Base-by-base conservation (phyloP, 2,888 invertebrate genomes). In the Cataglyphis cursor region DNA sequence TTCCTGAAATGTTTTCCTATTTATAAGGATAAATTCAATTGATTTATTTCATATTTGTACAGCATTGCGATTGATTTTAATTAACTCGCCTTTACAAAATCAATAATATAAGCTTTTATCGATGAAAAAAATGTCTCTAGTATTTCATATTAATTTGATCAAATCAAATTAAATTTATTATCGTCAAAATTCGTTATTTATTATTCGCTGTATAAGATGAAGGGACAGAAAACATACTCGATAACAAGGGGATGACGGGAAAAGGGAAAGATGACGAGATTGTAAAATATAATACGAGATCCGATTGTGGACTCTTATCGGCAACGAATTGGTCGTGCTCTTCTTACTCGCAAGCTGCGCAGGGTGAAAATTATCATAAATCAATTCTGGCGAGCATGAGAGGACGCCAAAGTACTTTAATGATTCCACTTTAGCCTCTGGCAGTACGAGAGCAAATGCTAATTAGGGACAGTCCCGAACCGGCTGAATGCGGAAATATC, bases 311-410 rank as follows among this genome's bases (percentile, higher is more conserved):
- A 70, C 12, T 80, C 59, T 80, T 78, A 59, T 44, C 31, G 24
- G 59, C 28, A 6, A n/a, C 44, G 59, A 44, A 78, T 78, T 57
- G 76, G n/a, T n/a, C 35, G 15, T 12, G 41, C 41, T 44, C 41
- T 59, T 57, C 57, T 78, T 65, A 65, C 51, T 48, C 61, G 59
- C 21, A n/a, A 28, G 18, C 35, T 24, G 54, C 51, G 51, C 21
- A 41, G 38, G 62, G 44, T 48, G 48, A 35, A 65, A 81, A 83
- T 88, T 84, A 84, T 85, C 86, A 86, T 89, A 89, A 89, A 89
- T 89, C 89, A 88, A 89, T 89, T 83, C 61, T 31, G 73, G 15
- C 28, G 64, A 18, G 68, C 83, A 59, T 86, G 84, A 80, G 68
- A 44, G 35, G 31, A 80, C 35, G 35, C 24, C 72, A 31, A 80